Percentiles rank a stretch among this genome's conserved stretches.
These are phyloP conservation scores for Brachycybe producta DNA, from an alignment of 2,888 invertebrate species.

Conservation along the genomic window DNA sequence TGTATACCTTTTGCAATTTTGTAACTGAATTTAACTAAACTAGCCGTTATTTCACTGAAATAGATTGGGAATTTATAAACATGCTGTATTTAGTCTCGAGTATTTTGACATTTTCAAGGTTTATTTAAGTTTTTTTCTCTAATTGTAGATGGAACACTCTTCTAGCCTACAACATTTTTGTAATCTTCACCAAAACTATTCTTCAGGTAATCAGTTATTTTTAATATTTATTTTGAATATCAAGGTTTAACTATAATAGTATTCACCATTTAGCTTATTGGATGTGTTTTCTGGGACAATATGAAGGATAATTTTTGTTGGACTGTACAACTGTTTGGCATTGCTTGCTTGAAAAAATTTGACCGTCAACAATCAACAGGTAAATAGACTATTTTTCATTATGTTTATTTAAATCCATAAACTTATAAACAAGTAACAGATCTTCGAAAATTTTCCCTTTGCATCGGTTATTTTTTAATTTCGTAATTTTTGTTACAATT, in stretches of 20 bases:
- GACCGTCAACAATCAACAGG: slow-evolving; percentile 25
- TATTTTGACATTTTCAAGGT: no score
- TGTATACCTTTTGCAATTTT: no score
- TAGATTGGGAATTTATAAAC: no score
- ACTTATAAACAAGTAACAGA: no score
- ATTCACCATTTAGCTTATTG: slow-evolving; percentile 56
- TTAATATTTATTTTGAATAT: not conserved
- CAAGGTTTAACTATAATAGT: not conserved
- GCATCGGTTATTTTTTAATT: not conserved
- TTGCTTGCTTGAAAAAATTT: slow-evolving; percentile 72
- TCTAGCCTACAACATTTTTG: slow-evolving; percentile 74
- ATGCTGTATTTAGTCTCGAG: no score
- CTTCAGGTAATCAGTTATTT: slow-evolving; percentile 41
- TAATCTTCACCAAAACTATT: slow-evolving; percentile 73
- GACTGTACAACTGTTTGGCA: slow-evolving; percentile 74
- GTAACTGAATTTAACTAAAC: no score
- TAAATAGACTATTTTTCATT: slow-evolving; percentile 8
- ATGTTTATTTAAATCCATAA: not conserved
- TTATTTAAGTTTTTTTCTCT: no score
- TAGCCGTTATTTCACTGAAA: no score
- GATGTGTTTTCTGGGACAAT: slow-evolving; percentile 62
- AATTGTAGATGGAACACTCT: slow-evolving; percentile 64
- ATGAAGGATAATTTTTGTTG: slow-evolving; percentile 45
- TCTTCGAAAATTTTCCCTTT: no score
- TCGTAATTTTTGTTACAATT: not conserved